A percentile compares a stretch with the other conserved stretches of the same genome.
These are phyloP conservation scores for Ramphastos sulfuratus DNA, from an alignment of 2,113 vertebrate species.

Conservation along the genomic window DNA sequence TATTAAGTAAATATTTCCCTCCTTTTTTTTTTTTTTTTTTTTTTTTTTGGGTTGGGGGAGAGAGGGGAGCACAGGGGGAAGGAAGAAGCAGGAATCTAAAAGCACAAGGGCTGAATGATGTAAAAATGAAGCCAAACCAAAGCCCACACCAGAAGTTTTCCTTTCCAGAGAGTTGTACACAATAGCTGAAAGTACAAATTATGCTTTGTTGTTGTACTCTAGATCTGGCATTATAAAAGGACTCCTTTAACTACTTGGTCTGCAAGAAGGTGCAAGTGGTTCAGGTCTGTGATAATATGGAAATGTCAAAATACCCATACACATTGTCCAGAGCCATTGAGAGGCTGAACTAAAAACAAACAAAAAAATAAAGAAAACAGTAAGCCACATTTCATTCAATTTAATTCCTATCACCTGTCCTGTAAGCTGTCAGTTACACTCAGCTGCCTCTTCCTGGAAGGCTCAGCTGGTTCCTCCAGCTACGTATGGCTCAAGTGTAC, in stretches of 20 bases:
- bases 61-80: too few species aligned
- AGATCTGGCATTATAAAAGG: conserved; percentile 25
- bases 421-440: neutral
- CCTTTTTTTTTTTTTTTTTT: neutral
- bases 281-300: conserved; percentile 54
- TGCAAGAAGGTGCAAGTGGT: conserved; percentile 36
- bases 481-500: neutral
- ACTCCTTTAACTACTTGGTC: conserved; percentile 41
- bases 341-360: neutral
- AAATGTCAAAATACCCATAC: conserved; percentile 38
- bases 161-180: conserved; percentile 58
- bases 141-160: conserved; percentile 59
- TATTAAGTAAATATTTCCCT: conserved; percentile 60
- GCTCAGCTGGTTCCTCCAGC: neutral
- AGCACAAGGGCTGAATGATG: conserved; percentile 37
- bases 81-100: conserved; percentile 9
- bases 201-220: conserved; percentile 28
- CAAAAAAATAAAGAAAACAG: neutral
- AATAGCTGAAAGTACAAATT: conserved; percentile 60
- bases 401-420: neutral
- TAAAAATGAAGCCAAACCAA: conserved; percentile 49
- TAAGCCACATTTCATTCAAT: neutral
- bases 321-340: neutral
- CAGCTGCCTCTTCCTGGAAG: neutral
- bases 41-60: too few species aligned